phyloP scores from a whole-genome alignment of 2,113 vertebrate genomes.

The Etheostoma cragini region DNA sequence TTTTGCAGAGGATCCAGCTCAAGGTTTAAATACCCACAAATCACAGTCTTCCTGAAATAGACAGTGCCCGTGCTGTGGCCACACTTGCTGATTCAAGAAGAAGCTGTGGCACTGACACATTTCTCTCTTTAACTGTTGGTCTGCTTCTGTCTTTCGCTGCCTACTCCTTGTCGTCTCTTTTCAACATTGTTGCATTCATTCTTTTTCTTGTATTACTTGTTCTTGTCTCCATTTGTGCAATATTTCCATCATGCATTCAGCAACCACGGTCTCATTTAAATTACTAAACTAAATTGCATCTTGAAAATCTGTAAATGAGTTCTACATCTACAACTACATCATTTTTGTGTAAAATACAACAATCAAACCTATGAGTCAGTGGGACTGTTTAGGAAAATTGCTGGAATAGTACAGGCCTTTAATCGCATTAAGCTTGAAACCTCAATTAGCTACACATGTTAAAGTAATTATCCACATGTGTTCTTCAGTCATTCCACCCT shows the following conservation, averaged over 20 bases:
- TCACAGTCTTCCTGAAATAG: slow-evolving; percentile 83
- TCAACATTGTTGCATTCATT: slow-evolving; percentile 12
- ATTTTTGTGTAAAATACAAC: slow-evolving; percentile 34
- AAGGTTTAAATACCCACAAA: slow-evolving; percentile 78
- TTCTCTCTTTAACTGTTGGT: slow-evolving; percentile 31
- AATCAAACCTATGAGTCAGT: slow-evolving; percentile 14
- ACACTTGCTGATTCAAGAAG: slow-evolving; percentile 77
- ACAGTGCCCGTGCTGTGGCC: slow-evolving; percentile 73
- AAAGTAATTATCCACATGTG: slow-evolving; percentile 61
- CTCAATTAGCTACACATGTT: slow-evolving; percentile 54
- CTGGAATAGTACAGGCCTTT: slow-evolving; percentile 27
- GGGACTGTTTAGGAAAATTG: slow-evolving; percentile 37
- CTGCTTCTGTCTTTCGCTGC: slow-evolving; percentile 26
- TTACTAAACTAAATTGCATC: no score
- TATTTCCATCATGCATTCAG: slow-evolving; percentile 19
- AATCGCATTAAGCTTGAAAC: slow-evolving; percentile 52
- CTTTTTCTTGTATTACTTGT: slow-evolving; percentile 1
- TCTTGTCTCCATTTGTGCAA: slow-evolving; percentile 14
- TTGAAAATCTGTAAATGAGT: slow-evolving; percentile 21
- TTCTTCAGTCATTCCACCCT: slow-evolving; percentile 31
- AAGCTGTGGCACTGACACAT: slow-evolving; percentile 66
- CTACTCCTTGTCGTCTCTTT: slow-evolving; percentile 23
- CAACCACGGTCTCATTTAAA: no score
- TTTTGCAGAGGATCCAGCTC: slow-evolving; percentile 56
- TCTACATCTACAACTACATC: slow-evolving; percentile 3